These are phyloP conservation scores for Brachypalpus laphriformis DNA, from an alignment of 2,888 invertebrate species.

Conservation along the genomic window DNA sequence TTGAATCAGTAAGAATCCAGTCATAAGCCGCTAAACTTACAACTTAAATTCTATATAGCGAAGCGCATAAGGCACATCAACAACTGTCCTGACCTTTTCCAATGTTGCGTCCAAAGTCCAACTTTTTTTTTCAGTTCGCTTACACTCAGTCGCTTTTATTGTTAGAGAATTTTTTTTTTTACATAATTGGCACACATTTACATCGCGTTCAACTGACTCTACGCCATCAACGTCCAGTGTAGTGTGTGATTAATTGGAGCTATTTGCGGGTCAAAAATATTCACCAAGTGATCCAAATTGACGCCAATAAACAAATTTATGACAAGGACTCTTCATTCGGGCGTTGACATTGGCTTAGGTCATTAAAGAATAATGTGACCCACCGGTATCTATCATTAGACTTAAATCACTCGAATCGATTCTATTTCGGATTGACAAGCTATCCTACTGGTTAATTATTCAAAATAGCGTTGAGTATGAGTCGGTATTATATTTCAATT, in stretches of 20 bases:
- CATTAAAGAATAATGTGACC: not conserved
- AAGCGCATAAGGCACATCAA: not conserved
- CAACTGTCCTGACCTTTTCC: slow-evolving; percentile 10
- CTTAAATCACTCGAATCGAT: not conserved
- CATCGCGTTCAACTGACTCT: slow-evolving; percentile 1
- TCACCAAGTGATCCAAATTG: slow-evolving; percentile 16
- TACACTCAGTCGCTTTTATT: not conserved
- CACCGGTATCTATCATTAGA: not conserved
- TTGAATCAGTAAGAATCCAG: no score
- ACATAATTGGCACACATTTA: not conserved
- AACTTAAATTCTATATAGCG: not conserved
- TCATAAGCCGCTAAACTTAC: not conserved
- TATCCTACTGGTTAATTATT: not conserved
- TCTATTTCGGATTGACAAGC: not conserved
- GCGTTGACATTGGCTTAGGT: not conserved
- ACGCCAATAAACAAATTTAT: slow-evolving; percentile 2
- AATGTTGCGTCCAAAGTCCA: slow-evolving; percentile 32
- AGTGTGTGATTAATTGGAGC: slow-evolving; percentile 28
- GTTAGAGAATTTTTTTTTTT: not conserved
- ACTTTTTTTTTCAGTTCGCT: not conserved
- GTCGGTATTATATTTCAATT: slow-evolving; percentile 7
- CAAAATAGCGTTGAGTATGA: not conserved
- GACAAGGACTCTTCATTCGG: not conserved
- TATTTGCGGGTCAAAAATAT: slow-evolving; percentile 21
- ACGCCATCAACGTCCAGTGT: not conserved